Base-by-base conservation (phyloP, 2,113 vertebrate genomes). In the Campylomormyrus tamandua region DNA sequence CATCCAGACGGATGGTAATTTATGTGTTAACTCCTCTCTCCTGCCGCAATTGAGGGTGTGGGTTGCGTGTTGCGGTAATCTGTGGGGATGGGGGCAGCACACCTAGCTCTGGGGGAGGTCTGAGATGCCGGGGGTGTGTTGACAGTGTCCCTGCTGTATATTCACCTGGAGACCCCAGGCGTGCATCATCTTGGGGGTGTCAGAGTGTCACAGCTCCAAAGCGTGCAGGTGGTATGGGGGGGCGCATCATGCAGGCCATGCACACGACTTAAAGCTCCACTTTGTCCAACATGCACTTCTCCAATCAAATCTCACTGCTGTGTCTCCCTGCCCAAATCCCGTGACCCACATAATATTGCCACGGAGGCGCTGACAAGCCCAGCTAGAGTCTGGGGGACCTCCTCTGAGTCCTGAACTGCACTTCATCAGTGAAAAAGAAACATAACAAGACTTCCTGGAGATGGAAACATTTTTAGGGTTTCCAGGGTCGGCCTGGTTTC, bases 271-370 rank as follows among this genome's bases (percentile, higher is more conserved):
- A 89, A 90, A 86, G 90, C 49, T 91, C 62, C 89, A 91, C 91
- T 92, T 91, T 92, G 93, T 92, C 92, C 92, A 62, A 87, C 92
- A 92, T 94, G 94, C 93, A 94, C 96, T 96, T 96, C 96, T 96
- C 94, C 90, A 90, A 88, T 24, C 86, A 89, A 48, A 39, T 85
- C 19, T 85, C 15, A 77, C 80, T 21, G 89, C 35, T 11, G 21
- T 9, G n/a, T 87, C 24, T 31, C 27, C 11, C 7, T 56, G 27
- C 24, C 8, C 70, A 6, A 89, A 62, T 46, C 45, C 83, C 0
- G 8, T 21, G 19, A 21, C 9, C 45, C 31, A 10, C 50, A 5
- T n/a, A 21, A 46, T 21, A 39, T 77, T 3, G 31, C 70, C 70
- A 77, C 0, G 15, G 70, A 39, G 27, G 15, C 15, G 0, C 70